Base-by-base conservation (phyloP, 2,113 vertebrate genomes). In the Ciconia maguari region DNA sequence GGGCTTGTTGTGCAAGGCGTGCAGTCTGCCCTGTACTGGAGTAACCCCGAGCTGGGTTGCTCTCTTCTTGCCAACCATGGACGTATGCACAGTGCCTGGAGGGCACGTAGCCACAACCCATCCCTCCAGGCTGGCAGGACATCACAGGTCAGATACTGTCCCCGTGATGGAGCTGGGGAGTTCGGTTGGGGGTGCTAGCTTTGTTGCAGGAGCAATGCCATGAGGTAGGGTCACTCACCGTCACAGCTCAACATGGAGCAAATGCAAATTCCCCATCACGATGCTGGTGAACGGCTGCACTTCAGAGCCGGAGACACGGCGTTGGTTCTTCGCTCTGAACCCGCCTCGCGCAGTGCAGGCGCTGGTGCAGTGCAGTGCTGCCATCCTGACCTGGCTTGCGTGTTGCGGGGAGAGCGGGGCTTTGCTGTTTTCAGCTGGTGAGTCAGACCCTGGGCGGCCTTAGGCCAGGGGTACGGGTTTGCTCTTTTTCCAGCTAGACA, bases 261-360 rank as follows among this genome's bases (percentile, higher is more conserved):
- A 41, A 72, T 27, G 74, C 6, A 15, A 5, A 48, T 54, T 91
- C 29, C 27, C 24, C 21, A 1, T 27, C 11, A 2, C 8, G 62
- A 44, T 1, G 3, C 51, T 30, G 51, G 13, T 15, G 26, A 71
- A 0, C 0, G 2, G 75, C 51, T 54, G 64, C 51, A 7, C 49
- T 64, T 70, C 44, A 29, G 48, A 64, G 77, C 61, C 1, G 20
- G 27, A 38, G 60, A 26, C 0, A 3, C 5, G 6, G 17, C 1
- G 2, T 7, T 62, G 46, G 36, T 34, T 74, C 42, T 83, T 30
- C 1, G 5, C 21, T 42, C 36, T 4, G 3, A 65, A 10, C 32
- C 30, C 3, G 9, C 64, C 46, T 54, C 0, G 3, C 0, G 5
- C n/a, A 15, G 49, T 0, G 0, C 58, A 20, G 76, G 14, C 44